Percentiles rank a stretch among this genome's conserved stretches.
Conservation (phyloP, 1,140 invertebrate genomes). For the Doryteuthis pealeii region DNA sequence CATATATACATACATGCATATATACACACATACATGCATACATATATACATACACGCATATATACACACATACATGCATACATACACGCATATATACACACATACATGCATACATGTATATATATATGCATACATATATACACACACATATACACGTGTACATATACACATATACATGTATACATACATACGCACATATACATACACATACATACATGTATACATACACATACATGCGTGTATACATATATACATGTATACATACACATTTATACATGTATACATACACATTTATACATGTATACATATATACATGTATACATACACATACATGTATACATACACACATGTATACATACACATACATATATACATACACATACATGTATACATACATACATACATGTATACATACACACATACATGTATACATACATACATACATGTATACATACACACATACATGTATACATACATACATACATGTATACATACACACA, state of each 20-base stretch:
- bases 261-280: neutral
- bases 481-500: neutral
- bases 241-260: neutral
- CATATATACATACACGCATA: neutral
- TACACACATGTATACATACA: neutral
- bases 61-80: neutral
- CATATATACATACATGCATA: neutral
- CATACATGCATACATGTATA: neutral
- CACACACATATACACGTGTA: neutral
- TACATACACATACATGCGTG: neutral
- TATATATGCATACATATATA: neutral
- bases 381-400: no score
- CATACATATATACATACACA: neutral
- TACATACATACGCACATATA: neutral
- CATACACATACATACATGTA: neutral
- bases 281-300: neutral
- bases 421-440: neutral
- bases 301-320: neutral
- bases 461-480: neutral
- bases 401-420: no score
- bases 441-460: neutral
- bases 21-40: neutral
- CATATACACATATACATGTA: neutral
- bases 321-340: neutral
- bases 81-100: neutral